Conservation (phyloP, 30 jellyfish, hydroid and myxozoan genomes). For the Turritopsis dohrnii region DNA sequence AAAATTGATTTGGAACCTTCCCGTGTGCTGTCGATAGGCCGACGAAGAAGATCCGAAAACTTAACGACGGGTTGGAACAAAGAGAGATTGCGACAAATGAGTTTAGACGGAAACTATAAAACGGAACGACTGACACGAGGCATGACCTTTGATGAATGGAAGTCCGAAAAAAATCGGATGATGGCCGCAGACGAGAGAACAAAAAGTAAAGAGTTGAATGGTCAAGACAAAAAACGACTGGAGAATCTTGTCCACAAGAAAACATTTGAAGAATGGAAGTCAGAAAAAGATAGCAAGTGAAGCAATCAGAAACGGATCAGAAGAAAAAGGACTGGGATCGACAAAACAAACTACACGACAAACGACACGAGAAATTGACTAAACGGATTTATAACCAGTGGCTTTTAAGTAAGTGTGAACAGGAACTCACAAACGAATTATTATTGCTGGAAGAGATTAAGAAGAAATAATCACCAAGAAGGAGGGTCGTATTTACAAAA, state of each 20-base stretch:
- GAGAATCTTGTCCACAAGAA: constrained; percentile 27
- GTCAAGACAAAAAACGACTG: constrained; percentile 29
- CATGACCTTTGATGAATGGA: constrained; percentile 66
- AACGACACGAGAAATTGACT: constrained; percentile 14
- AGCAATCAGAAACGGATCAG: constrained; percentile 33
- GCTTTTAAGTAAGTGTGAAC: constrained; percentile 2
- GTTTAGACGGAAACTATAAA: not conserved
- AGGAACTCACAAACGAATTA: constrained; percentile 3
- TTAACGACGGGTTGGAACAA: not conserved
- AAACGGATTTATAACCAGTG: constrained; percentile 28
- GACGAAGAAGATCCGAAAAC: not conserved
- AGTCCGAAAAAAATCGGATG: constrained; percentile 26
- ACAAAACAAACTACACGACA: constrained; percentile 26
- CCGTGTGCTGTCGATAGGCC: not conserved
- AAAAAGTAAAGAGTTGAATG: constrained; percentile 21
- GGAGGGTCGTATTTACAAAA: no score
- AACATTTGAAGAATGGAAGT: constrained; percentile 58
- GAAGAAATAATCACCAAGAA: not conserved
- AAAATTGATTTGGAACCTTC: not conserved
- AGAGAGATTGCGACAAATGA: not conserved
- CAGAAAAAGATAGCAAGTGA: constrained; percentile 36
- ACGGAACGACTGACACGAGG: constrained; percentile 27
- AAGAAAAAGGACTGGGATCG: constrained; percentile 41
- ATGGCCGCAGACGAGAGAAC: not conserved
- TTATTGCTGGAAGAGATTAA: not conserved